A percentile compares a stretch with the other conserved stretches of the same genome.
Evolutionary conservation across 2,888 invertebrate species (phyloP).

Genomic region (Eupithecia tripunctaria): DNA sequence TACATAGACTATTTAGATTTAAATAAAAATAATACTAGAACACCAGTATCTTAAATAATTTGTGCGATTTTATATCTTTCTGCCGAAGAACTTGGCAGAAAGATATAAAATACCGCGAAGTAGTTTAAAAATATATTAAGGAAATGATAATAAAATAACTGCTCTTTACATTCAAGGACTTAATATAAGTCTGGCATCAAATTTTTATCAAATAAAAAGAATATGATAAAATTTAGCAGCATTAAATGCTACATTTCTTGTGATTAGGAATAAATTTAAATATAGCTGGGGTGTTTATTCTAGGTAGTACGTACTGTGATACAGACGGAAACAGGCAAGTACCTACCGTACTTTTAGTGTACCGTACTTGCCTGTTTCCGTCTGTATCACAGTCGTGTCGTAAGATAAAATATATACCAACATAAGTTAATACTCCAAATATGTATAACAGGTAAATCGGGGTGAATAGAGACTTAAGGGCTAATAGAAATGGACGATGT

Average conservation of each 20-base stretch:
- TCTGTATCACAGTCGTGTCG: too few species aligned
- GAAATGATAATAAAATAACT: conserved; percentile 49
- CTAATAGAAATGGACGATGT: too few species aligned
- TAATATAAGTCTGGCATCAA: conserved; percentile 57
- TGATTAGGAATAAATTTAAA: conserved; percentile 2
- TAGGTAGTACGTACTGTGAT: background rate
- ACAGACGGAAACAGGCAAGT: too few species aligned
- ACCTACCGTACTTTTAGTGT: too few species aligned
- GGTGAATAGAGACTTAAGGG: too few species aligned
- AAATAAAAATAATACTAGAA: conserved; percentile 53
- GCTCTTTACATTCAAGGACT: conserved; percentile 51
- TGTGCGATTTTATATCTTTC: conserved; percentile 26
- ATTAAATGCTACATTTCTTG: conserved; percentile 58
- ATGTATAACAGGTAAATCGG: too few species aligned
- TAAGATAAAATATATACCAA: background rate
- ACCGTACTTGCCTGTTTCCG: too few species aligned
- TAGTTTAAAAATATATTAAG: conserved; percentile 44
- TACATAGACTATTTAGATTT: conserved; percentile 39
- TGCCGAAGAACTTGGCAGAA: background rate
- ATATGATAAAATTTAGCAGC: conserved; percentile 50
- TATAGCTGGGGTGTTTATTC: conserved; percentile 5
- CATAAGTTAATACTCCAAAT: background rate
- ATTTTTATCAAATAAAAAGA: conserved; percentile 50
- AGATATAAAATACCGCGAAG: background rate
- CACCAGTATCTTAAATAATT: conserved; percentile 58